Evolutionary conservation across 2,888 invertebrate genomes (phyloP), one percentile per base, ranked within the genome.

Genomic region (Aethes cnicana): DNA sequence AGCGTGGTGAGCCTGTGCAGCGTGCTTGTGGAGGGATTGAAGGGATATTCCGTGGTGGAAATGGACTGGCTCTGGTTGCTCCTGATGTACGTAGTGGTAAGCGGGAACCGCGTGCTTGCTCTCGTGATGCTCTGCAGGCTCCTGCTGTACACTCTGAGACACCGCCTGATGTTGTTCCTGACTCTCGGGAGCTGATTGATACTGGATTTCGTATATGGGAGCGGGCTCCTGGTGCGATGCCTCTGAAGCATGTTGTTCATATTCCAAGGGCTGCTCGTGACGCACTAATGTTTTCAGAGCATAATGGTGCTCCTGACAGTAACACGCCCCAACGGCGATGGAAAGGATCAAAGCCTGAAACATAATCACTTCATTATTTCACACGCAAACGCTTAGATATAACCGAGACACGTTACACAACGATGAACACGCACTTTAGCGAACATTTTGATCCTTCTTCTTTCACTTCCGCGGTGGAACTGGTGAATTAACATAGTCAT

Each of bases 401-500:
- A 32, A 4, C 25, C 18, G 42, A 44, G 37, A 50, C 12, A 42
- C 37, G 42, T 58, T 47, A 54, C 47, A 37, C 37, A 47, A 50
- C 32, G 21, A 52, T 54, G 39, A 30, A 54, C 63, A 77, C 86
- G 59, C 68, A 89, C 88, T 83, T 84, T 88, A 61, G 81, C 69
- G 63, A 85, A 68, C 88, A 89, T 89, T 73, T 81, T 77, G 83
- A 70, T 86, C 81, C 78, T 81, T 82, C 85, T 84, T 62, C 78
- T 76, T 64, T 69, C 84, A 83, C 84, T 87, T 87, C 84, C 84
- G 81, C 66, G 65, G 81, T 81, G 74, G 77, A 81, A 89, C 87
- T 89, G 88, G 76, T 86, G 84, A 81, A 84, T 85, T 83, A 81
- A 79, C 83, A 84, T 82, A 82, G 78, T 77, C 76, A 82, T 85